phyloP scores from a whole-genome alignment of 1,140 invertebrate species.

The Ruditapes philippinarum region DNA sequence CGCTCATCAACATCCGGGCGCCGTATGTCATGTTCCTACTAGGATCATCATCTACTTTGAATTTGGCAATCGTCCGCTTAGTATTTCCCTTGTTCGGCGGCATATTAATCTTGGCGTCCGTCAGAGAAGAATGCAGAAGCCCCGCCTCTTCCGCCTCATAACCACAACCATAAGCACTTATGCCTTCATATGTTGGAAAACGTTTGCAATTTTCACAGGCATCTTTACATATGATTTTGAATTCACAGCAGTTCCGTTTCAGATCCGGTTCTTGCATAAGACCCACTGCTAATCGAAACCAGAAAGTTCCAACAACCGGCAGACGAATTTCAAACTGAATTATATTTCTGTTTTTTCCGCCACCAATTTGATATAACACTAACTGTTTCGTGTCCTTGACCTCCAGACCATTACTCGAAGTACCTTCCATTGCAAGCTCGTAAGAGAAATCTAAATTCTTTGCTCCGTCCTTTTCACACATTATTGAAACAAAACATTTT shows the following conservation, averaged over 20 bases:
- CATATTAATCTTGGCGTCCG: neutral
- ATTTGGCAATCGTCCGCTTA: neutral
- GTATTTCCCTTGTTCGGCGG: neutral
- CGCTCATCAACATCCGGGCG: neutral
- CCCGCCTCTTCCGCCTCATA: neutral
- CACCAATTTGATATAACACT: neutral
- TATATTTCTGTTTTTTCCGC: neutral
- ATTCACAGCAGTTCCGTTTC: conserved; percentile 12
- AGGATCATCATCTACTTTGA: conserved; percentile 8
- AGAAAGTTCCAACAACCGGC: conserved; percentile 20
- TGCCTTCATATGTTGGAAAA: neutral
- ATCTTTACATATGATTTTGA: conserved; percentile 11
- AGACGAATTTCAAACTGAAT: conserved; percentile 39
- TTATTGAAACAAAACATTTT: conserved; percentile 13
- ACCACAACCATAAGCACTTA: neutral
- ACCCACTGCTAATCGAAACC: conserved; percentile 1
- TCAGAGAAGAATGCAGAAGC: neutral
- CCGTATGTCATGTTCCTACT: neutral
- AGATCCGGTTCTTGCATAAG: neutral
- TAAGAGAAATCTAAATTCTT: neutral
- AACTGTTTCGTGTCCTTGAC: conserved; percentile 16
- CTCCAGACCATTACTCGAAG: neutral
- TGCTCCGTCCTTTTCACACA: neutral
- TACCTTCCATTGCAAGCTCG: conserved; percentile 15
- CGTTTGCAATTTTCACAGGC: neutral